phyloP scores from a whole-genome alignment of 1,140 invertebrate genomes.

The Hirudo medicinalis region DNA sequence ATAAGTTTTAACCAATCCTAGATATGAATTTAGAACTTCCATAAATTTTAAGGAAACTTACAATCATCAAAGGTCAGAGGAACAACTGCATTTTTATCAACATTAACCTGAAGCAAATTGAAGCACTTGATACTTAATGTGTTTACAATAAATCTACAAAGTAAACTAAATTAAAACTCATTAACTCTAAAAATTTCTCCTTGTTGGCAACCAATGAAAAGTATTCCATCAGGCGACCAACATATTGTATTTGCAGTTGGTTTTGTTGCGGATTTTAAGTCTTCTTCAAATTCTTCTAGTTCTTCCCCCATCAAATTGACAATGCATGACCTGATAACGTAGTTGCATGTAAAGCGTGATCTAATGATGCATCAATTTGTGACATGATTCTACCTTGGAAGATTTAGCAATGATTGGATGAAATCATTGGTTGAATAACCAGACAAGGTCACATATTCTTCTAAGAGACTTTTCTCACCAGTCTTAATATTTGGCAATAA shows the following conservation, averaged over 20 bases:
- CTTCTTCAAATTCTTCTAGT: background rate
- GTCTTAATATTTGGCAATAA: background rate
- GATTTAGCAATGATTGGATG: background rate
- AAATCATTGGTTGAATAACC: conserved; percentile 1
- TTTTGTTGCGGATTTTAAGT: background rate
- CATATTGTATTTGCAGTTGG: background rate
- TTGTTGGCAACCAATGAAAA: background rate
- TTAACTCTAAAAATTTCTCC: background rate
- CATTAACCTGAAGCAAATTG: background rate
- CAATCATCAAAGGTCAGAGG: too few relatives aligned
- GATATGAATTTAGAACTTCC: too few relatives aligned
- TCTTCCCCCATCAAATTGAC: background rate
- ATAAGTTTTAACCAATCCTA: too few relatives aligned
- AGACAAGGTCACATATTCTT: background rate
- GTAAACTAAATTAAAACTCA: background rate
- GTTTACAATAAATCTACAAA: background rate
- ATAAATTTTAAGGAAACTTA: too few relatives aligned
- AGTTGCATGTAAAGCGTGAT: too few relatives aligned
- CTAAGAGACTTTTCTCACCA: background rate
- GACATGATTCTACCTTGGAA: conserved; percentile 6
- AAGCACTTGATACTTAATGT: background rate
- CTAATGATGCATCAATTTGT: too few relatives aligned
- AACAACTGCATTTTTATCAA: too few relatives aligned
- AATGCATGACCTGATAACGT: background rate
- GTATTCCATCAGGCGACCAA: background rate